Percentiles rank a stretch among this genome's conserved stretches.
Conservation (phyloP, 2,113 vertebrate species). For the Bombycilla garrulus region DNA sequence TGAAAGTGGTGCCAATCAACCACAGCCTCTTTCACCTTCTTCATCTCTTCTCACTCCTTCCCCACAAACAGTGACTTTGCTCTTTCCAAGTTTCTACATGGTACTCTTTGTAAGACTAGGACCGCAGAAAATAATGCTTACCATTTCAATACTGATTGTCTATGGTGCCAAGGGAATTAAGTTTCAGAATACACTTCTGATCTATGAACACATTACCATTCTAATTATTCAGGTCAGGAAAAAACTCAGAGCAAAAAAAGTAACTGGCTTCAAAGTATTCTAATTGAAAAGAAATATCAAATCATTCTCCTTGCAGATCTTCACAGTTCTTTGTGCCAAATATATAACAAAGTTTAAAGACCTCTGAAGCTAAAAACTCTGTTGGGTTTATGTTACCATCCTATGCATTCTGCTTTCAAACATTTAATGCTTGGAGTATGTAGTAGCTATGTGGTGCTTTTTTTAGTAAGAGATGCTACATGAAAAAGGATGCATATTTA, state of each 20-base stretch:
- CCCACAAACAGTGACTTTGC: neutral
- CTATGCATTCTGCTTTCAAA: neutral
- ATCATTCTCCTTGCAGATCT: neutral
- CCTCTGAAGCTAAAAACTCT: neutral
- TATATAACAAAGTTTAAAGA: neutral
- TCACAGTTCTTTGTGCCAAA: neutral
- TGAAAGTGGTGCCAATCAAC: neutral
- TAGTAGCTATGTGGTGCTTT: neutral
- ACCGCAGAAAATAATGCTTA: neutral
- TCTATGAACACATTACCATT: neutral
- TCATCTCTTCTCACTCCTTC: neutral
- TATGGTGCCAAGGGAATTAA: neutral
- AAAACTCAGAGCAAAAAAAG: neutral
- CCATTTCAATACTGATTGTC: neutral
- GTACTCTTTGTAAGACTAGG: neutral
- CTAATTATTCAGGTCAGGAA: conserved; percentile 36
- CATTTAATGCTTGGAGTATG: neutral
- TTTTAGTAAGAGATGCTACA: neutral
- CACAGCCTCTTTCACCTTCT: neutral
- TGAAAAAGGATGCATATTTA: neutral
- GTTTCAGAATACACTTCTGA: neutral
- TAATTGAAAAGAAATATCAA: neutral
- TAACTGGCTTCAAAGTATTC: neutral
- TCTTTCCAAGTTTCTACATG: neutral
- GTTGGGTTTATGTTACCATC: neutral